Conservation (phyloP, 2,888 invertebrate genomes). For the Drosophila recens region DNA sequence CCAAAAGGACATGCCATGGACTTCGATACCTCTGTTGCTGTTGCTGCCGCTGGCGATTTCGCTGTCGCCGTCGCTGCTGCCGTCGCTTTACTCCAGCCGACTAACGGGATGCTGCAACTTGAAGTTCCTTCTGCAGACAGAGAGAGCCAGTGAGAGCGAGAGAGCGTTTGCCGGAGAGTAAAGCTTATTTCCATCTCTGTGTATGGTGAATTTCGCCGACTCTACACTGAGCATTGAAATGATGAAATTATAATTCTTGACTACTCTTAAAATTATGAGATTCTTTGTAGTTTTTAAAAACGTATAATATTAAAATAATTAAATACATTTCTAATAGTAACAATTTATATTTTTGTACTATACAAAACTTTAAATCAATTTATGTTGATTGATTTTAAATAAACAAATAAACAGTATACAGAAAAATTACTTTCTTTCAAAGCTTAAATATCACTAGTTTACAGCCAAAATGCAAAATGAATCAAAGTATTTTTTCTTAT, state of each 20-base stretch:
- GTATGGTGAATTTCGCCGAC: constrained; percentile 57
- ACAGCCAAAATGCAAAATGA: too few species aligned
- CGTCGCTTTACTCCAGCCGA: constrained; percentile 41
- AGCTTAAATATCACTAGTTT: too few species aligned
- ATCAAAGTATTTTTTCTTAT: too few species aligned
- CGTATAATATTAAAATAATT: too few species aligned
- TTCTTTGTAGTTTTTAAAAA: too few species aligned
- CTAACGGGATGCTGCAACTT: constrained; percentile 70
- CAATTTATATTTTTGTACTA: too few species aligned
- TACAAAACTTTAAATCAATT: too few species aligned
- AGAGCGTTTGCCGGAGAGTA: constrained; percentile 4
- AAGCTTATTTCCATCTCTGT: constrained; percentile 1
- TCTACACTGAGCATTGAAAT: constrained; percentile 32
- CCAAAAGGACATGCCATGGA: constrained; percentile 68
- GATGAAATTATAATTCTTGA: background rate
- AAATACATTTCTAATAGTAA: too few species aligned
- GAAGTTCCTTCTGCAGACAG: constrained; percentile 34
- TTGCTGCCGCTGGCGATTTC: constrained; percentile 28
- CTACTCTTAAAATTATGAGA: background rate
- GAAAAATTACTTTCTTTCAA: too few species aligned
- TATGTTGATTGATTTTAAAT: too few species aligned
- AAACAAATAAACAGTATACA: too few species aligned
- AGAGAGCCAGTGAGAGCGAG: constrained; percentile 12
- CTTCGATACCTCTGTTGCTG: constrained; percentile 17
- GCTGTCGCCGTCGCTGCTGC: constrained; percentile 21